Evolutionary conservation across 35 echinoderm and acorn worm genomes (phyloP).

Genomic region (Strongylocentrotus purpuratus): DNA sequence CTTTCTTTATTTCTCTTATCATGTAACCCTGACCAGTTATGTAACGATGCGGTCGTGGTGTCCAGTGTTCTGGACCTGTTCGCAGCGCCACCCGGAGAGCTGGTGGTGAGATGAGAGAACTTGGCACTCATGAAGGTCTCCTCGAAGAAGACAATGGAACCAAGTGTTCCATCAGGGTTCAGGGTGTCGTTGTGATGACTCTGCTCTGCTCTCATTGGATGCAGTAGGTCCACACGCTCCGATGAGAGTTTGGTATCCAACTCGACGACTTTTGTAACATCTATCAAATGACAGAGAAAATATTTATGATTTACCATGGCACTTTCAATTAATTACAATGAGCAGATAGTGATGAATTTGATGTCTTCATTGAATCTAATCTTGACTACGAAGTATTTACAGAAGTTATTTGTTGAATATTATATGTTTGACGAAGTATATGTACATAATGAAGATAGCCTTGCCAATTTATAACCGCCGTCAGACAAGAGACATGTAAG

Average conservation of each 20-base stretch:
- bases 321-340: background rate
- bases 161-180: constrained; percentile 35
- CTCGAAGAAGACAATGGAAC: constrained; percentile 56
- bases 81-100: background rate
- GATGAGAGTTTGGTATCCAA: background rate
- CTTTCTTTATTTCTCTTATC: background rate
- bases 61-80: background rate
- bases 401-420: too few species aligned
- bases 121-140: constrained; percentile 53
- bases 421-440: too few species aligned
- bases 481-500: too few species aligned
- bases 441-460: too few species aligned
- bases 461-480: too few species aligned
- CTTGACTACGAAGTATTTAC: too few species aligned
- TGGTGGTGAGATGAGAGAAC: background rate
- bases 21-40: background rate
- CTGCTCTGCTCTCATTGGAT: background rate
- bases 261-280: background rate
- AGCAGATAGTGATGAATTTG: background rate
- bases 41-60: background rate
- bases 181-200: constrained; percentile 10
- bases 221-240: background rate
- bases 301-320: background rate
- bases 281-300: background rate
- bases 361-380: background rate